Base-by-base conservation (phyloP, 2,113 vertebrate species). In the Centrocercus urophasianus region DNA sequence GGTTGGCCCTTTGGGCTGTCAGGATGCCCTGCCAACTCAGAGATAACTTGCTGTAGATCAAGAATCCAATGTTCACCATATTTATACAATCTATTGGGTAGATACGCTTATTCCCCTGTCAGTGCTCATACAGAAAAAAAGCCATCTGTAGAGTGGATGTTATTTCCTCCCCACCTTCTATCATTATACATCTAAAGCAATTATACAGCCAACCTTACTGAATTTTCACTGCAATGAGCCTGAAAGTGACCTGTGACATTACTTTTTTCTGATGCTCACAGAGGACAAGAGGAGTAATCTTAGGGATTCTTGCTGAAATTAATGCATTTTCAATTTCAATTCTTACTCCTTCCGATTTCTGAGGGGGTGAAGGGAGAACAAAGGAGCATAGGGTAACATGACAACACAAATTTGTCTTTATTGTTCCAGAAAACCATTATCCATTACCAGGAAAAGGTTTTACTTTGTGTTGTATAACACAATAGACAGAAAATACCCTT, bases 111-210 rank as follows among this genome's bases (percentile, higher is more conserved):
- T 1, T 13, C 5, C 21, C 4, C 32, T 57, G 21, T 38, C 47
- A 71, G 10, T 5, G 2, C 11, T 71, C 27, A 20, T 22, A 12
- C 6, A 24, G 30, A 65, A 11, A 52, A 24, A 12, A 60, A 38
- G 25, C 30, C 17, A 63, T 47, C 60, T 13, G 30, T 47, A 34
- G n/a, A 48, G 14, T 3, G 52, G 59, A 32, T 12, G 25, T 1
- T 0, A 0, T 19, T 42, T 12, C 25, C 5, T 4, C 0, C 4
- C 11, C 7, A 20, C 1, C 13, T 32, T 14, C 43, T 30, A 52
- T n/a, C 64, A 63, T 13, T 54, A 38, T 13, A 3, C 17, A 76
- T 54, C n/a, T 38, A 28, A 72, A 71, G 11, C 1, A 71, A 9
- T 59, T 83, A n/a, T 1, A 6, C 6, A 32, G 25, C 32, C 66